Base-by-base conservation (phyloP, 2,888 invertebrate genomes). In the Dioctria linearis region DNA sequence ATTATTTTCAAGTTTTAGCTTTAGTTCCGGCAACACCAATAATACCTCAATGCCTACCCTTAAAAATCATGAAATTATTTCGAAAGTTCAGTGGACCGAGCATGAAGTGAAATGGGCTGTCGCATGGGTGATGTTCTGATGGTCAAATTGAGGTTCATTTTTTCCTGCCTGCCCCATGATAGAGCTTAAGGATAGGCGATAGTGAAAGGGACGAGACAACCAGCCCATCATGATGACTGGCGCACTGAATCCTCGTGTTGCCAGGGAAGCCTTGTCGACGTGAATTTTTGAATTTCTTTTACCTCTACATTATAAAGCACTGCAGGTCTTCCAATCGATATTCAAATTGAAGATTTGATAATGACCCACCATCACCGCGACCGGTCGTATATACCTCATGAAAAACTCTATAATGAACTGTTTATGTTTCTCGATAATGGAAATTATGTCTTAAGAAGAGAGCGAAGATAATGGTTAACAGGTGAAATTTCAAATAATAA, bases 291-390 rank as follows among this genome's bases (percentile, higher is more conserved):
- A 25, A 25, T 25, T 25, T 25, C 25, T 25, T 25, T 25, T 25
- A 25, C 25, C 25, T 25, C 25, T 25, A 0, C 25, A 25, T 25
- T 25, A 25, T 25, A 25, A 25, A 25, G 25, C 25, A 25, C 25
- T 25, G 25, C 25, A 65, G 65, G 65, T 40, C 42, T 42, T 37
- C 25, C 65, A 65, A 71, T 71, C 71, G 71, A 71, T 71, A 71
- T 71, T 71, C 71, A 71, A 71, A 71, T 71, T 37, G 54, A 54
- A 54, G 51, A 13, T 71, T 54, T 71, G 71, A 71, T 71, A 54
- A 54, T 71, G 57, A 13, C 65, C 3, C 65, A 40, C 65, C 65
- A 40, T n/a, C 42, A 11, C 42, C 39, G 40, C 42, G 40, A 25
- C 25, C 25, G 25, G 25, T 25, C 25, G 25, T 25, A 25, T 25